Evolutionary conservation across 1,140 invertebrate genomes (phyloP).

Genomic region (Drosophila tsacasi): DNA sequence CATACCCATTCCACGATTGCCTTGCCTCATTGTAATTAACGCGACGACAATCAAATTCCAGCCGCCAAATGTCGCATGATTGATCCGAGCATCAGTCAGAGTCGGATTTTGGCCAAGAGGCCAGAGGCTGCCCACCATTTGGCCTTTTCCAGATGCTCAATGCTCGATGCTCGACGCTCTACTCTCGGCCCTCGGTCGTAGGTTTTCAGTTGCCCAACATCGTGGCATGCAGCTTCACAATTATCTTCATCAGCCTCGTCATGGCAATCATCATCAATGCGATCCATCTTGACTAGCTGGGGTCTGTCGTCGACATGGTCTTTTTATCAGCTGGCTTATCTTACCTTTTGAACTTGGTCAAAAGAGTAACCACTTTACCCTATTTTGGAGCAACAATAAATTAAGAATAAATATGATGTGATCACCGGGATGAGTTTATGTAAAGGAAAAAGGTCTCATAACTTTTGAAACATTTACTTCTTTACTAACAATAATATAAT

Average conservation of each 20-base stretch:
- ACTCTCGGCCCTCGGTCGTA: slow-evolving; percentile 17
- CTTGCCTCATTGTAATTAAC: slow-evolving; percentile 66
- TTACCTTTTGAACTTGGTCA: slow-evolving; percentile 1
- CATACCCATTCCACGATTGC: slow-evolving; percentile 5
- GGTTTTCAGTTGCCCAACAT: slow-evolving; percentile 34
- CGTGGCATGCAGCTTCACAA: slow-evolving; percentile 37
- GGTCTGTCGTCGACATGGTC: slow-evolving; percentile 2
- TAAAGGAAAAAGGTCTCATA: no score
- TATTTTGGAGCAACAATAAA: slow-evolving; percentile 3
- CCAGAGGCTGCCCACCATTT: slow-evolving; percentile 52
- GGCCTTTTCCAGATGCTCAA: slow-evolving; percentile 52
- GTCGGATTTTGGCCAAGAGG: slow-evolving; percentile 35
- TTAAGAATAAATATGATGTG: background rate
- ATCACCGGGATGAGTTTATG: background rate
- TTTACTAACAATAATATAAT: no score
- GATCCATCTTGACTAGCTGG: slow-evolving; percentile 7
- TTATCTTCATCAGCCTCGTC: slow-evolving; percentile 11
- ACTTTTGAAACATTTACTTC: background rate
- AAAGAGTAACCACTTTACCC: no score
- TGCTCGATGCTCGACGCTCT: background rate
- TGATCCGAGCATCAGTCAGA: slow-evolving; percentile 46
- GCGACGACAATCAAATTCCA: slow-evolving; percentile 75
- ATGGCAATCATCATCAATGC: slow-evolving; percentile 5
- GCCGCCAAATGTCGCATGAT: slow-evolving; percentile 63
- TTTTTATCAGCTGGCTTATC: slow-evolving; percentile 15